Evolutionary conservation across 2,113 vertebrate species (phyloP), one percentile per base, ranked within the genome.

Genomic region (Oreochromis tanganicae): DNA sequence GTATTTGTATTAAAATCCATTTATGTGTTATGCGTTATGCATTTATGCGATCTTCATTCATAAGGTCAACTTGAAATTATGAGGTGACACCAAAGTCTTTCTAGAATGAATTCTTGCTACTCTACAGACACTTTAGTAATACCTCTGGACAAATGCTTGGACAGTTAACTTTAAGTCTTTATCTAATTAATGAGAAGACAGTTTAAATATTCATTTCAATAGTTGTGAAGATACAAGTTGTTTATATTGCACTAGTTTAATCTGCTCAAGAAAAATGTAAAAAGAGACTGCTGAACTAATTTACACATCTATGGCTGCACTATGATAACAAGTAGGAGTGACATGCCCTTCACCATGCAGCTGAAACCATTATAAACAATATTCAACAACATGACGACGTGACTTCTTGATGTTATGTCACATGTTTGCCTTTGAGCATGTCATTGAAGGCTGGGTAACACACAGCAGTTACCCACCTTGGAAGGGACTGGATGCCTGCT

Each of bases 401-500:
- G 61, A 66, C 17, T 7, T 38, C 9, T 73, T 24, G 32, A 12
- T 38, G 34, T 4, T 6, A 1, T 59, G 52, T 29, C 19, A 50
- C 46, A 83, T 16, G 61, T 29, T 63, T 32, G 34, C 48, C 34
- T 80, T 13, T 57, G 75, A 80, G 52, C 34, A 17, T 4, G 4
- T 11, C 52, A 24, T 3, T 38, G 32, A 56, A 6, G 14, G 29
- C 41, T 48, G 71, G 41, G 16, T 75, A 75, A 17, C 71, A 7
- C 34, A 27, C 17, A 32, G 9, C 3, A 27, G 29, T 3, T 10
- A 81, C 92, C 13, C 79, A 99, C 98, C 98, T 98, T 99, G 98
- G 94, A 99, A 98, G 75, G 98, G 98, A 92, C 95, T 98, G 97
- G 97, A 98, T 2, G 98, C 98, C 94, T 99, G 98, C 93, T 98